Conservation (phyloP, 2,113 vertebrate genomes). For the Psilopogon haemacephalus region DNA sequence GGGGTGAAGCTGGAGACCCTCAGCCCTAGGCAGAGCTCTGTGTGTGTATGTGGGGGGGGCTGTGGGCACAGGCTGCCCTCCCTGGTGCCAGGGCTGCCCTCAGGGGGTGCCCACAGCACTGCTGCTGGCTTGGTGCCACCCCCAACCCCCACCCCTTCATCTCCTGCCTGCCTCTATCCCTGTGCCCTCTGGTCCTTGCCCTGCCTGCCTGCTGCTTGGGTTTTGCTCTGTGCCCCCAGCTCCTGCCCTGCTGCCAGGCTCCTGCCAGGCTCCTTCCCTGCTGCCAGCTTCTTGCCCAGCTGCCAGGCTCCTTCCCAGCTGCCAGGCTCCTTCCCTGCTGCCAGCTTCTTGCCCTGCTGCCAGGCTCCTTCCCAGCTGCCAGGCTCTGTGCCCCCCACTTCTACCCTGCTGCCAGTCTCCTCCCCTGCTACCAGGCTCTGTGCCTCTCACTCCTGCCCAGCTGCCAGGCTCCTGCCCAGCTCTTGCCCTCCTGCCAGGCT, state of each 20-base stretch:
- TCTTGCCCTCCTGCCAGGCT: background rate
- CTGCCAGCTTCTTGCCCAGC: constrained; percentile 15
- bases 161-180: background rate
- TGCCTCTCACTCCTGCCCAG: no score
- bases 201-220: background rate
- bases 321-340: background rate
- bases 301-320: constrained; percentile 20
- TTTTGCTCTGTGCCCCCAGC: background rate
- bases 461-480: background rate
- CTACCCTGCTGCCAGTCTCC: no score
- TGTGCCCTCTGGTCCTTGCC: background rate
- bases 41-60: background rate
- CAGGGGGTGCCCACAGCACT: background rate
- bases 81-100: background rate
- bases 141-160: background rate
- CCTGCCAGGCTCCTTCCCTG: constrained; percentile 15
- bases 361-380: no score
- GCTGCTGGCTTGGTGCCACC: no score
- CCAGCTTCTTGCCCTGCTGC: no score
- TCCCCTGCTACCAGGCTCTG: no score
- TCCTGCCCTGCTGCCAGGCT: background rate
- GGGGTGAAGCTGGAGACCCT: background rate
- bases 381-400: no score
- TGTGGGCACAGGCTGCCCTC: background rate
- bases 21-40: background rate